Evolutionary conservation across 2,888 invertebrate genomes (phyloP), one percentile per base, ranked within the genome.

Genomic region (Sicus ferrugineus): DNA sequence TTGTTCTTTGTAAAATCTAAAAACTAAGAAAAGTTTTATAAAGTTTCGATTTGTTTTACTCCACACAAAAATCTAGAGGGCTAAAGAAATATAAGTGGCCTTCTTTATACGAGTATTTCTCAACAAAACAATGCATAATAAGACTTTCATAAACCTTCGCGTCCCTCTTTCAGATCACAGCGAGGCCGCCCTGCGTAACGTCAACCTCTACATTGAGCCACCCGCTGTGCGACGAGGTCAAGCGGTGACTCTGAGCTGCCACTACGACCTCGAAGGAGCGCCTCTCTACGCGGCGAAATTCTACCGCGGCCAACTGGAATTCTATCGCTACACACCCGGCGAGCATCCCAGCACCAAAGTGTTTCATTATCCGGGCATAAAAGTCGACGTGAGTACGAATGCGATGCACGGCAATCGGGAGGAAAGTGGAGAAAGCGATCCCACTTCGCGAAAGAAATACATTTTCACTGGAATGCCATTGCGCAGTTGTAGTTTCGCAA

Each of bases 211-310:
- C 76, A 89, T 90, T 81, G 88, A 89, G 9, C 90, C 90, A 0
- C 87, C 88, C 38, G 89, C 89, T 16, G 89, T 90, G 19, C 88
- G 89, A 74, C 83, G 89, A 30, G 89, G 89, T 0, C 88, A 89
- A 23, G 88, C 89, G 73, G 89, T 89, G 21, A 87, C 85, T 0
- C 81, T 90, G 30, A 88, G 88, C 38, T 91, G 90, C 77, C 84
- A 88, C 42, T 90, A 90, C 81, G 89, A 90, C 80, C 84, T 90
- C 74, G 89, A 90, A 5, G 89, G 89, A n/a, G 90, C 90, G 14
- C 89, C 90, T 0, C 85, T 91, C 14, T 91, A 91, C 83, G 89
- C 90, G 58, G 90, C 90, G 72, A 91, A 91, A 82, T 91, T 90
- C 89, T 91, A 91, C 83, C 87, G 90, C 75, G 90, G 90, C 58